Evolutionary conservation across 2,113 vertebrate species (phyloP).

Genomic region (Erinaceus europaeus): DNA sequence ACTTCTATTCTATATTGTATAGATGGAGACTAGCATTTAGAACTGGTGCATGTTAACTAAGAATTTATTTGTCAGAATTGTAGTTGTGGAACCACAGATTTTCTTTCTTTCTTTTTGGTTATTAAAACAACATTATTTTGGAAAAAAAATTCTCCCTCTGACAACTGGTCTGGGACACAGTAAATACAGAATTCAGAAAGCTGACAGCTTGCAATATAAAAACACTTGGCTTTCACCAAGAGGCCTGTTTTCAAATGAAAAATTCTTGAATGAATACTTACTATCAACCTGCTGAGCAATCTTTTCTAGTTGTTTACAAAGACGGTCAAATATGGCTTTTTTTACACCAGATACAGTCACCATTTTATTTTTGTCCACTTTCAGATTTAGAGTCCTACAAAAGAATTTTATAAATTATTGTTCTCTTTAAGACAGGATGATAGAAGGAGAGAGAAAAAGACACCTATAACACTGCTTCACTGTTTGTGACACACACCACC

Average conservation of each 20-base stretch:
- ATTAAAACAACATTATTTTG: not conserved
- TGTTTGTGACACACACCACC: too few relatives aligned
- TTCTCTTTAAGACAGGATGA: too few relatives aligned
- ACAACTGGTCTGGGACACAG: not conserved
- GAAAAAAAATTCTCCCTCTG: not conserved
- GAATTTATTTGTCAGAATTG: not conserved
- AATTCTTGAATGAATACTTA: slow-evolving; percentile 76
- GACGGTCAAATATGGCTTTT: slow-evolving; percentile 87
- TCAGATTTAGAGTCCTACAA: slow-evolving; percentile 88
- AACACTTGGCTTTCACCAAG: not conserved
- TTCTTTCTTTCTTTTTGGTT: not conserved
- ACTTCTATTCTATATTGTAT: not conserved
- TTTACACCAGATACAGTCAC: slow-evolving; percentile 84
- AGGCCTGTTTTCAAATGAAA: not conserved
- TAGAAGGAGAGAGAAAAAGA: too few relatives aligned
- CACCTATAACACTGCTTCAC: too few relatives aligned
- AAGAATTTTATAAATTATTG: slow-evolving; percentile 48
- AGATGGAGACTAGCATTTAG: not conserved
- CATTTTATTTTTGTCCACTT: slow-evolving; percentile 88
- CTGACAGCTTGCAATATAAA: not conserved
- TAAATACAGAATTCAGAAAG: not conserved
- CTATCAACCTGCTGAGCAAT: slow-evolving; percentile 82
- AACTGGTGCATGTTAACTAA: not conserved
- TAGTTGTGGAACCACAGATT: not conserved
- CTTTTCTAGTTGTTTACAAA: slow-evolving; percentile 86